Base-by-base conservation (phyloP, 1,140 invertebrate species). In the Drosophila lacertosa region DNA sequence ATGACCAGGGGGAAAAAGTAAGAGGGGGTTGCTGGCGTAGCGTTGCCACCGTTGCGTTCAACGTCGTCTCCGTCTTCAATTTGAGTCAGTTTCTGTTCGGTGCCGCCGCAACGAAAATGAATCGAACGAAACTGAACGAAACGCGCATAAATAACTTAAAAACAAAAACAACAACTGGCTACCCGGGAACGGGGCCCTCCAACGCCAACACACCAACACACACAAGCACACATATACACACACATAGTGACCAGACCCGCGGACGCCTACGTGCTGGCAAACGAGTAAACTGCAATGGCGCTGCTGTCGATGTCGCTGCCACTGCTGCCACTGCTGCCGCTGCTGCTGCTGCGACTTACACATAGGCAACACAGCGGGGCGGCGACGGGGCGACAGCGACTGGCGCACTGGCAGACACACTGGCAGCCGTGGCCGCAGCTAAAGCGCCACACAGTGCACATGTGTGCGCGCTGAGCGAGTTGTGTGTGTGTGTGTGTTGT, bases 371-470 rank as follows among this genome's bases (percentile, higher is more conserved):
- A 57, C 80, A 77, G 79, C 66, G 53, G 60, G 35, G 37, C 37
- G 35, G 67, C 29, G 33, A 24, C 16, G 45, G 39, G 37, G 39
- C 50, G 39, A 54, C 59, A 71, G 37, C 68, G 45, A 59, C 73
- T 83, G 76, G 80, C 80, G 80, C 81, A 80, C 81, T 84, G 80
- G 80, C 81, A 84, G 80, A 84, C 80, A 84, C 70, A 77, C 81
- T 84, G 80, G 80, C 80, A 86, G 80, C 72, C 80, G 57, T 35
- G 44, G 50, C 35, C 53, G 78, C 69, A 68, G 71, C 69, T 77
- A 84, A 84, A 86, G 81, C 81, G 81, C 81, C 81, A 84, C 77
- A 84, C 80, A 71, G 58, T 65, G 59, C 65, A 48, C 55, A 65
- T 47, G 45, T 44, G 47, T 71, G 48, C 16, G 22, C 16, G 22